Percentiles rank a stretch among this genome's conserved stretches.
Conservation (phyloP, 2,888 invertebrate species). For the Xylota segnis region DNA sequence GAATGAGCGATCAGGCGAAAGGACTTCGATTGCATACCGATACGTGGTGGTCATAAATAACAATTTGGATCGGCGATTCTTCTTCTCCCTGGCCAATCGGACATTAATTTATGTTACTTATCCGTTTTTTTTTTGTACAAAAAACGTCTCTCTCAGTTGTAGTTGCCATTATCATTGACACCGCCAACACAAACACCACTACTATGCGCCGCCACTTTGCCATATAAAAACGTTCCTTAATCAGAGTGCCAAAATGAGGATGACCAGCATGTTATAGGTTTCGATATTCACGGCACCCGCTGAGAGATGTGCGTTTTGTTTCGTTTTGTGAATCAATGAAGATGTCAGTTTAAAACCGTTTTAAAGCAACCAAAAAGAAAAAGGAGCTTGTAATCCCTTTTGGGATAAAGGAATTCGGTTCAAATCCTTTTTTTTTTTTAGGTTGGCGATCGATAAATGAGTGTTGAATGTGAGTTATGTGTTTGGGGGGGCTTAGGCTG, state of each 20-base stretch:
- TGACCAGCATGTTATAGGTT: conserved; percentile 33
- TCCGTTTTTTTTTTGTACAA: background rate
- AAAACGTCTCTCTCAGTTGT: conserved; percentile 5
- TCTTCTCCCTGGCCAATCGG: conserved; percentile 37
- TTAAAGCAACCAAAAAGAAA: background rate
- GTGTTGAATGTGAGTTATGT: conserved; percentile 71
- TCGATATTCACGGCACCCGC: conserved; percentile 59
- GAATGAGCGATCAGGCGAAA: conserved; percentile 24
- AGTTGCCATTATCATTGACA: conserved; percentile 60
- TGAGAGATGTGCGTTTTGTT: conserved; percentile 41
- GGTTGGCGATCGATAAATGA: conserved; percentile 68
- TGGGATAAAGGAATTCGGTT: conserved; percentile 40
- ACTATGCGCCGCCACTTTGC: conserved; percentile 1
- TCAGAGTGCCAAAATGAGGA: conserved; percentile 57
- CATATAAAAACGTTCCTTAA: conserved; percentile 48
- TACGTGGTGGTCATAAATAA: conserved; percentile 59
- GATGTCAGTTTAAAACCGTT: conserved; percentile 66
- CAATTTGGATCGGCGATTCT: conserved; percentile 45
- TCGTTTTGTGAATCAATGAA: conserved; percentile 63
- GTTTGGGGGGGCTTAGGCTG: conserved; percentile 47
- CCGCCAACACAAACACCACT: conserved; percentile 49
- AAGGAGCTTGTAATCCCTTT: background rate
- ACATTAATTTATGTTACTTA: conserved; percentile 54
- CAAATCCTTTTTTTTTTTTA: conserved; percentile 37
- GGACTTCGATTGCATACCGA: conserved; percentile 29